Evolutionary conservation across 2,113 vertebrate genomes (phyloP).

Genomic region (Jacana jacana): DNA sequence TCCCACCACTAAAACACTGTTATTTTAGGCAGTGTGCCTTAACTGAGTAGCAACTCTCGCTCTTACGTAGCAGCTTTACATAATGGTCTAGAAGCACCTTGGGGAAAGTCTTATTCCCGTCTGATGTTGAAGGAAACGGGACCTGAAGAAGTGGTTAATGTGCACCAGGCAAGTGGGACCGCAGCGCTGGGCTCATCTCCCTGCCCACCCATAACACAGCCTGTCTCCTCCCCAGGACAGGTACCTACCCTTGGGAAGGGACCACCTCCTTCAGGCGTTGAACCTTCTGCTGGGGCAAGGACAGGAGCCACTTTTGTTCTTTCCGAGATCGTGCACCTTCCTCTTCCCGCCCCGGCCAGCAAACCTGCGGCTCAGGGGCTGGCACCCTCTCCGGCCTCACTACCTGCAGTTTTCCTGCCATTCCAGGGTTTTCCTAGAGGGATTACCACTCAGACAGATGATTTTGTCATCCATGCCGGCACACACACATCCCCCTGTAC

Average conservation of each 20-base stretch:
- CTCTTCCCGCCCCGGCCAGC: accelerated
- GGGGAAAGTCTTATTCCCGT: neutral
- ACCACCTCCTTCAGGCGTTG: neutral
- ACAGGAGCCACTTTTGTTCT: neutral
- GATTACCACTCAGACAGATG: neutral
- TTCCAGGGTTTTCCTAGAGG: neutral
- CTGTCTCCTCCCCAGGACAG: neutral
- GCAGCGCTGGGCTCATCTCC: neutral
- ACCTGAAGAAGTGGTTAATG: accelerated
- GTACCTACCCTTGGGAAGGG: accelerated
- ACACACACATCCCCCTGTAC: accelerated
- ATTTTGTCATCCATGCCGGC: neutral
- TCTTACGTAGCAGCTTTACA: neutral
- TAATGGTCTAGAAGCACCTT: neutral
- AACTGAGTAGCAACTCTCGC: accelerated
- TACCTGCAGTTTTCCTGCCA: neutral
- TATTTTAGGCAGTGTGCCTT: neutral
- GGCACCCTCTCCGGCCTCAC: neutral
- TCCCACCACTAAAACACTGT: neutral
- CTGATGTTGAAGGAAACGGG: neutral
- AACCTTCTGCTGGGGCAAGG: neutral
- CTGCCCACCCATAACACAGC: neutral
- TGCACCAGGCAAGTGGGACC: accelerated
- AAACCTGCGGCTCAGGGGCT: accelerated
- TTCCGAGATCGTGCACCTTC: accelerated